Conservation (phyloP, 2,888 invertebrate genomes). For the Sphaerophoria taeniata region DNA sequence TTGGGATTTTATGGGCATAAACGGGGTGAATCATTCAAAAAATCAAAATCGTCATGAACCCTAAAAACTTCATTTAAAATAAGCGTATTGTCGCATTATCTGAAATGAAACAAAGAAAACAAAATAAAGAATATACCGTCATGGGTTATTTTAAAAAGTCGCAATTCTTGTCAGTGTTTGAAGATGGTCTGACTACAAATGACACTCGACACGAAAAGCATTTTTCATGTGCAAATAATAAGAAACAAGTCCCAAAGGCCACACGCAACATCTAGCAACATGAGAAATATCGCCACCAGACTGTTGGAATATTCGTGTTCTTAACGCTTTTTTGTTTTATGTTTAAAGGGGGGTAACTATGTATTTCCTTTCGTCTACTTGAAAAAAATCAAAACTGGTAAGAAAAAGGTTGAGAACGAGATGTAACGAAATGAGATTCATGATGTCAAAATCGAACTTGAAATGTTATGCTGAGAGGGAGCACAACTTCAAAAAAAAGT, state of each 20-base stretch:
- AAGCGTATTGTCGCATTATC: slow-evolving; percentile 72
- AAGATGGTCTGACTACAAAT: slow-evolving; percentile 24
- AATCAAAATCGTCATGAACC: not conserved
- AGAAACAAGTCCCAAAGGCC: slow-evolving; percentile 1
- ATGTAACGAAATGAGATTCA: slow-evolving; percentile 57
- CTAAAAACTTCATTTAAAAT: slow-evolving; percentile 50
- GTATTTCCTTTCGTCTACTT: slow-evolving; percentile 63
- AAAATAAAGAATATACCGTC: slow-evolving; percentile 42
- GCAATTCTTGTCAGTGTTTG: slow-evolving; percentile 18
- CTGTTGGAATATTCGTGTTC: slow-evolving; percentile 18
- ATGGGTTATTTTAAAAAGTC: slow-evolving; percentile 38
- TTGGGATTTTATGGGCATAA: not conserved
- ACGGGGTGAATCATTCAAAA: not conserved
- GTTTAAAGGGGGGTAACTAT: not conserved
- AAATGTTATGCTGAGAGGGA: slow-evolving; percentile 39
- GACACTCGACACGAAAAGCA: slow-evolving; percentile 40
- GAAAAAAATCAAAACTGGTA: slow-evolving; percentile 9
- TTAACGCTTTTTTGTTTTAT: slow-evolving; percentile 27
- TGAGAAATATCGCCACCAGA: not conserved
- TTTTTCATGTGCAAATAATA: not conserved
- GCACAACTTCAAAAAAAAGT: slow-evolving; percentile 26
- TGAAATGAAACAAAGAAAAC: slow-evolving; percentile 75
- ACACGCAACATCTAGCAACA: slow-evolving; percentile 2
- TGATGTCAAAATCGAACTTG: slow-evolving; percentile 9
- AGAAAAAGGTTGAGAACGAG: slow-evolving; percentile 22